Conservation (phyloP, 92 coral and sea anemone genomes). For the Epizoanthus illoricatus region DNA sequence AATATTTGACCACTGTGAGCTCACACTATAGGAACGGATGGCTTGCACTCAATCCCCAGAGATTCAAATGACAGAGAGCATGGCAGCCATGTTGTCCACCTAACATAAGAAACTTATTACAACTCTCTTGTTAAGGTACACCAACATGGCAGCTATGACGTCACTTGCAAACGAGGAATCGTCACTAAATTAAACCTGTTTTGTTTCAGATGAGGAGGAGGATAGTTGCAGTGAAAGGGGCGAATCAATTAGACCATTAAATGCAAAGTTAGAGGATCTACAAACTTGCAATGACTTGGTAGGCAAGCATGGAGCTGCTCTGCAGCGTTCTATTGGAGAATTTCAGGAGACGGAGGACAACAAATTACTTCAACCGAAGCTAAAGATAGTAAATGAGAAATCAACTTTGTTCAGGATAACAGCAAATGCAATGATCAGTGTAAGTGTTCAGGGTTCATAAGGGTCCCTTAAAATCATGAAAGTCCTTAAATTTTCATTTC, state of each 20-base stretch:
- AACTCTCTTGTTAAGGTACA: too few species aligned
- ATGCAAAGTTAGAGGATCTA: slow-evolving; percentile 87
- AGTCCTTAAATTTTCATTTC: too few species aligned
- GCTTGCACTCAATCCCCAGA: too few species aligned
- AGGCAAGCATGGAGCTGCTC: slow-evolving; percentile 94
- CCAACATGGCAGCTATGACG: too few species aligned
- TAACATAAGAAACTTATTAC: too few species aligned
- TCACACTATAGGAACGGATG: too few species aligned
- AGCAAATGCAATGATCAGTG: slow-evolving; percentile 99
- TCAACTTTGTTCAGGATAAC: slow-evolving; percentile 97
- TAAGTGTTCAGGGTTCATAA: slow-evolving; percentile 49
- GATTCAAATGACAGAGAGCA: too few species aligned
- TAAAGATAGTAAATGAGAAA: slow-evolving; percentile 94
- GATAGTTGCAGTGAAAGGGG: slow-evolving; percentile 70
- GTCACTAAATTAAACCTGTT: neutral
- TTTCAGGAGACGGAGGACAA: slow-evolving; percentile 89
- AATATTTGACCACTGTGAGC: too few species aligned
- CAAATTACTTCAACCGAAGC: slow-evolving; percentile 61
- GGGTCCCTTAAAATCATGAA: too few species aligned
- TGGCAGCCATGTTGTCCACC: too few species aligned
- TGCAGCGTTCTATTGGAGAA: slow-evolving; percentile 92
- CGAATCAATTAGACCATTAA: slow-evolving; percentile 86
- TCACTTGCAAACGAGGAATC: neutral
- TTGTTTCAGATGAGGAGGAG: slow-evolving; percentile 87
- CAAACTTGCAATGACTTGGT: slow-evolving; percentile 99